Base-by-base conservation (phyloP, 1,140 invertebrate species). In the Leptonema lineaticorne region DNA sequence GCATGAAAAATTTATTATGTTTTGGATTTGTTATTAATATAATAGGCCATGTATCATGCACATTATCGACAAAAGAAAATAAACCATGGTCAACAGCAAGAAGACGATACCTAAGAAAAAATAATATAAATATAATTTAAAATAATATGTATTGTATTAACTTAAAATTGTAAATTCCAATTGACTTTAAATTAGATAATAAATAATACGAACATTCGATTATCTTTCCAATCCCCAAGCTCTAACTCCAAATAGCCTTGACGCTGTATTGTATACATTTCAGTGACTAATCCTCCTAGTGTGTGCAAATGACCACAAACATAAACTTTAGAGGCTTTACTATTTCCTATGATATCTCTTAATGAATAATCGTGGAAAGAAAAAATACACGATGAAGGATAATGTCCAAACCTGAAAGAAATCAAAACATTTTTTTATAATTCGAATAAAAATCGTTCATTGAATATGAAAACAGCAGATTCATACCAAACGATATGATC, bases 251-350 rank as follows among this genome's bases (percentile, higher is more conserved):
- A 81, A 76, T 88, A 91, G n/a, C 94, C 94, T 69, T 83, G 84
- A 68, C 89, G 86, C 76, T 95, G 93, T 71, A 92, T 81, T 1
- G 92, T 91, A 75, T 96, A 95, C 94, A 97, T 96, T 69, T 89
- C 84, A 11, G 89, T 88, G 1, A 94, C 87, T 1, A 90, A 73
- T 5, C 91, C 92, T 63, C 86, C 89, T 70, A 96, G 82, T 7
- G 88, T 91, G 78, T 97, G 95, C 69, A 95, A 87, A 82, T 97
- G 95, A 7, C 95, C 95, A 83, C 93, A 96, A n/a, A 97, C 78
- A 82, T 96, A 97, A 0, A 75, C 79, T 45, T 78, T 77, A 29
- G 81, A 81, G 14, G 78, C 76, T 46, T 75, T 72, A 29, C 76
- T 76, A 67, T 78, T 81, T 73, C 85, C 85, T 68, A 90, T 84